Percentiles rank a stretch among this genome's conserved stretches.
Evolutionary conservation across 1,140 invertebrate species (phyloP).

Genomic region (Rhagoletis zephyria): DNA sequence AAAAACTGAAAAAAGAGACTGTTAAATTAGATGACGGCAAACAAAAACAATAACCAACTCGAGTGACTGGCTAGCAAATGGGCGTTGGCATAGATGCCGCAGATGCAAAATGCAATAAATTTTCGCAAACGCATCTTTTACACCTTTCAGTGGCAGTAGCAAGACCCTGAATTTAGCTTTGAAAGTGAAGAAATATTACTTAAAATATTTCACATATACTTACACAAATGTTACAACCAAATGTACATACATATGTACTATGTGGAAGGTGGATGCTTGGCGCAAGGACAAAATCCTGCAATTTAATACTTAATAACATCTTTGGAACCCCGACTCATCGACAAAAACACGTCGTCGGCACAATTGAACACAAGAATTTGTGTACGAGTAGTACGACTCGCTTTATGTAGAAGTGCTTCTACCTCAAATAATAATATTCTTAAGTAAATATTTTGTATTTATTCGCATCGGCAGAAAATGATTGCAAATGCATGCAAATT

Average conservation of each 20-base stretch:
- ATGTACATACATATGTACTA: background rate
- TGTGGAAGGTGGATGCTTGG: background rate
- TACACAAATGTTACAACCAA: too few species aligned
- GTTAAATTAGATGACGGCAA: conserved; percentile 36
- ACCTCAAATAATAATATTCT: conserved; percentile 49
- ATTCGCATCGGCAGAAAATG: conserved; percentile 62
- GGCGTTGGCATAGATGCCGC: conserved; percentile 33
- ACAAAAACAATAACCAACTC: conserved; percentile 32
- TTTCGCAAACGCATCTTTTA: conserved; percentile 46
- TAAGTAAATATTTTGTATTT: conserved; percentile 65
- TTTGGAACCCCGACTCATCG: background rate
- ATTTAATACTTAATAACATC: conserved; percentile 10
- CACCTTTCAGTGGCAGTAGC: conserved; percentile 40
- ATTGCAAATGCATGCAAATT: conserved; percentile 71
- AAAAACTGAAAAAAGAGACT: conserved; percentile 42
- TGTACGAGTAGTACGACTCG: too few species aligned
- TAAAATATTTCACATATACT: conserved; percentile 56
- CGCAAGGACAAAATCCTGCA: conserved; percentile 53
- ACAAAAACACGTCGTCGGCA: background rate
- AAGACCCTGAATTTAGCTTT: background rate
- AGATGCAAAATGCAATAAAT: conserved; percentile 47
- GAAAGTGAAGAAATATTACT: conserved; percentile 42
- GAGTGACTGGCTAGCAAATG: background rate
- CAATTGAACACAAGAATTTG: background rate
- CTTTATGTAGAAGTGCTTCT: background rate